These are phyloP conservation scores for Mesaphorura yosii DNA, from an alignment of 1,140 invertebrate species.

Conservation along the genomic window DNA sequence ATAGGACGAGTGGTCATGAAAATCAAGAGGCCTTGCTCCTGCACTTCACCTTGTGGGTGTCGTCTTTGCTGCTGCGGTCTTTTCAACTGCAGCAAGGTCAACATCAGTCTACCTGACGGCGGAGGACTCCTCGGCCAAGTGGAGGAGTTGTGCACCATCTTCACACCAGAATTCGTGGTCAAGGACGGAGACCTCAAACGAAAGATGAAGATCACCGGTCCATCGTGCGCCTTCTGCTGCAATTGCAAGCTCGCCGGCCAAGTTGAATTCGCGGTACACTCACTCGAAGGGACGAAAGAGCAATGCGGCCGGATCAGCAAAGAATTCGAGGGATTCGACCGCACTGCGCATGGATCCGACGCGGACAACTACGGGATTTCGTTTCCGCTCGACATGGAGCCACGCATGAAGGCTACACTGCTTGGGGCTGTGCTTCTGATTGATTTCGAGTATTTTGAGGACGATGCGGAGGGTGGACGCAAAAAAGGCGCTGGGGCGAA, in stretches of 20 bases:
- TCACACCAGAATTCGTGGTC: neutral
- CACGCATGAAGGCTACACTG: slow-evolving; percentile 1
- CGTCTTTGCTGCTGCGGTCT: slow-evolving; percentile 4
- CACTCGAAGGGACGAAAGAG: neutral
- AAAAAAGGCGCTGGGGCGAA: neutral
- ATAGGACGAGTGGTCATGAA: neutral
- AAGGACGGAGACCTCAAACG: neutral
- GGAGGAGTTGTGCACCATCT: neutral
- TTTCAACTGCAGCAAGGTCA: neutral
- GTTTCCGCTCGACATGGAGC: neutral
- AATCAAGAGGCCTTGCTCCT: neutral
- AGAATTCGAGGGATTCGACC: neutral
- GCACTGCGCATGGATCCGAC: neutral
- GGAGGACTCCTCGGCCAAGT: neutral
- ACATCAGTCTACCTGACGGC: neutral
- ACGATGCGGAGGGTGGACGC: neutral
- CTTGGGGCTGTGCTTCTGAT: slow-evolving; percentile 5
- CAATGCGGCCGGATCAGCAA: slow-evolving; percentile 5
- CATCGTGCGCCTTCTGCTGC: slow-evolving; percentile 1
- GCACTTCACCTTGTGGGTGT: slow-evolving; percentile 3
- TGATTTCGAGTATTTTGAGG: slow-evolving; percentile 1
- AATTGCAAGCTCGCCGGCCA: neutral
- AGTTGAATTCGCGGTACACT: neutral
- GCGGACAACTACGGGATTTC: slow-evolving; percentile 2
- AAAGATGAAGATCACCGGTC: neutral